phyloP scores from a whole-genome alignment of 2,113 vertebrate genomes.

The Tetraodon nigroviridis region DNA sequence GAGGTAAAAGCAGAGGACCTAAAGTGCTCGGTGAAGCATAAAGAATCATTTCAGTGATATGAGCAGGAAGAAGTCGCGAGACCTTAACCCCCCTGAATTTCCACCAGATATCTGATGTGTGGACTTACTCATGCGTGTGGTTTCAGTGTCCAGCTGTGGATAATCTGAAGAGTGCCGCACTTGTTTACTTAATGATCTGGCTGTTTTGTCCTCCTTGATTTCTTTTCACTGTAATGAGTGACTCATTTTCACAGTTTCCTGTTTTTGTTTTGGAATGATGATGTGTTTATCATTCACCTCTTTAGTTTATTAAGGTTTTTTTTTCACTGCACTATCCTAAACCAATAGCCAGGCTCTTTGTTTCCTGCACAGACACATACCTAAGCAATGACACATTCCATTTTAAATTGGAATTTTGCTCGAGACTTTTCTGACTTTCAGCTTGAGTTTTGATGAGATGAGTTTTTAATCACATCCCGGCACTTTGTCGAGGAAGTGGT shows the following conservation, averaged over 20 bases:
- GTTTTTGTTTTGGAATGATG: too few relatives aligned
- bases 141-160: too few relatives aligned
- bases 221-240: too few relatives aligned
- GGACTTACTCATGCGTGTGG: too few relatives aligned
- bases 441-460: constrained; percentile 51
- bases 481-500: constrained; percentile 66
- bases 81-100: neutral
- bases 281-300: too few relatives aligned
- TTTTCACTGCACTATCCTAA: too few relatives aligned
- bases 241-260: too few relatives aligned
- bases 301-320: too few relatives aligned
- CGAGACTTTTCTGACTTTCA: constrained; percentile 41
- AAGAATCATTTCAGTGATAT: constrained; percentile 30
- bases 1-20: constrained; percentile 20
- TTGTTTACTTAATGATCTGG: neutral
- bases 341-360: too few relatives aligned
- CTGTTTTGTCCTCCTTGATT: too few relatives aligned
- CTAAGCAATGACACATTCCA: constrained; percentile 11
- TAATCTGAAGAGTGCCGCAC: neutral
- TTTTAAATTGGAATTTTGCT: constrained; percentile 35
- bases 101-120: too few relatives aligned
- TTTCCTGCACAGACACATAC: neutral
- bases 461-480: constrained; percentile 66
- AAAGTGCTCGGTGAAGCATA: constrained; percentile 34
- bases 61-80: constrained; percentile 7